A percentile compares a stretch with the other conserved stretches of the same genome.
Conservation (phyloP, 2,797 vertebrate species). For the Amphiprion clarkii region DNA sequence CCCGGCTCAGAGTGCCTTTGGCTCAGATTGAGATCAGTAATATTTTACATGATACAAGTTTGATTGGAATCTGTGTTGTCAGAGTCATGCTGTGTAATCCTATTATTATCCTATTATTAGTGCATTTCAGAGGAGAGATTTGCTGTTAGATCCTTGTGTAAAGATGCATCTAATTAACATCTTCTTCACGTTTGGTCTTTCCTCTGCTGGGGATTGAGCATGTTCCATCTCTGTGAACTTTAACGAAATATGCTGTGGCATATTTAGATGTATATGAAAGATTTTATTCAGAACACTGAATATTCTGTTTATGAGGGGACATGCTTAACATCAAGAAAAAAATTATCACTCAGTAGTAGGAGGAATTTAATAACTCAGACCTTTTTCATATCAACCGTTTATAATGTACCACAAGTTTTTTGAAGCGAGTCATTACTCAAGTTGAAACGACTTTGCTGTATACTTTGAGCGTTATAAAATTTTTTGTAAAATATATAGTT, state of each 20-base stretch:
- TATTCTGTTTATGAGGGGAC: constrained; percentile 11
- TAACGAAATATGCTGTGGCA: constrained; percentile 38
- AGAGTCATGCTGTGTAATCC: constrained; percentile 73
- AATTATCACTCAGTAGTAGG: neutral
- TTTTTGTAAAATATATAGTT: neutral
- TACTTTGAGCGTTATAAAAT: neutral
- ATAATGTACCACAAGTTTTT: neutral
- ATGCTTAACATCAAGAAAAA: neutral
- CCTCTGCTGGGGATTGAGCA: constrained; percentile 52
- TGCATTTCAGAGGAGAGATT: constrained; percentile 74
- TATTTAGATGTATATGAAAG: constrained; percentile 36
- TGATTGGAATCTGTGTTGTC: constrained; percentile 73
- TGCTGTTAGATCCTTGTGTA: constrained; percentile 64
- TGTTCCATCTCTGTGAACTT: constrained; percentile 50
- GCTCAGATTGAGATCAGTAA: constrained; percentile 61
- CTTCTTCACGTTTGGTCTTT: constrained; percentile 54
- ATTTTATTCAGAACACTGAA: constrained; percentile 8
- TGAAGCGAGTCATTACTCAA: neutral
- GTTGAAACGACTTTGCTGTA: constrained; percentile 1
- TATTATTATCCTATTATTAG: constrained; percentile 80
- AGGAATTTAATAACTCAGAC: constrained; percentile 10
- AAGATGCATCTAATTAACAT: constrained; percentile 75
- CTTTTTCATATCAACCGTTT: constrained; percentile 16
- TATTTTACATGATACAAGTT: constrained; percentile 62
- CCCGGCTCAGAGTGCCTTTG: constrained; percentile 25